phyloP scores from a whole-genome alignment of 2,888 invertebrate genomes.

The Thecocarcelia acutangulata region DNA sequence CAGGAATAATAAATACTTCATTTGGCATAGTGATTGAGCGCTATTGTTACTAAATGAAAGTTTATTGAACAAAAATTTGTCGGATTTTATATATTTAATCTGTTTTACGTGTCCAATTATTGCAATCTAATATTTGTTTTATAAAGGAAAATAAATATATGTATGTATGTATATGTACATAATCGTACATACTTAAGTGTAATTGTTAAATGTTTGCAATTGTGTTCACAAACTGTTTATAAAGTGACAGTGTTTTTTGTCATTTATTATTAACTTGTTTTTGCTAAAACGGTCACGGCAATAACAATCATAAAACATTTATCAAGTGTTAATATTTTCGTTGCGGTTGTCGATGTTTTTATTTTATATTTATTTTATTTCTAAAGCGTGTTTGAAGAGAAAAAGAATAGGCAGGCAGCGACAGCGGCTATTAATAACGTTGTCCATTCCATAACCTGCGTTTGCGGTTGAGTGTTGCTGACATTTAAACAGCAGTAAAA shows the following conservation, averaged over 20 bases:
- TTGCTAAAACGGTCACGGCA: conserved; percentile 49
- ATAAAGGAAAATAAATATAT: conserved; percentile 13
- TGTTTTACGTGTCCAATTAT: conserved; percentile 16
- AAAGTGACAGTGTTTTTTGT: conserved; percentile 18
- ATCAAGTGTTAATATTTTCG: conserved; percentile 38
- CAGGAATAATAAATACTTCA: not conserved
- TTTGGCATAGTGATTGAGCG: not conserved
- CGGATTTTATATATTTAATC: conserved; percentile 12
- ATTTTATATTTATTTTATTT: not conserved
- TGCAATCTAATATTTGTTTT: not conserved
- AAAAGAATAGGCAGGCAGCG: too few species aligned
- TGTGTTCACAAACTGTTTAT: conserved; percentile 4
- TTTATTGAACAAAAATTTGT: conserved; percentile 13
- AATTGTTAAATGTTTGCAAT: conserved; percentile 28
- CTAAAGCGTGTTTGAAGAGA: conserved; percentile 17
- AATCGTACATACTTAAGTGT: too few species aligned
- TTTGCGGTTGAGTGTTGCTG: conserved; percentile 33
- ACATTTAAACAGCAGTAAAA: not conserved
- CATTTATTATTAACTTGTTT: conserved; percentile 34
- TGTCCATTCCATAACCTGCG: conserved; percentile 7
- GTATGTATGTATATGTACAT: too few species aligned
- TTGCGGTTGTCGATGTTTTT: conserved; percentile 23
- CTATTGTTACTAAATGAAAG: not conserved
- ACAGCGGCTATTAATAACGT: conserved; percentile 12
- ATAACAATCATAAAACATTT: conserved; percentile 29